Conservation (phyloP, 2,888 invertebrate species). For the Lissonota sp. region DNA sequence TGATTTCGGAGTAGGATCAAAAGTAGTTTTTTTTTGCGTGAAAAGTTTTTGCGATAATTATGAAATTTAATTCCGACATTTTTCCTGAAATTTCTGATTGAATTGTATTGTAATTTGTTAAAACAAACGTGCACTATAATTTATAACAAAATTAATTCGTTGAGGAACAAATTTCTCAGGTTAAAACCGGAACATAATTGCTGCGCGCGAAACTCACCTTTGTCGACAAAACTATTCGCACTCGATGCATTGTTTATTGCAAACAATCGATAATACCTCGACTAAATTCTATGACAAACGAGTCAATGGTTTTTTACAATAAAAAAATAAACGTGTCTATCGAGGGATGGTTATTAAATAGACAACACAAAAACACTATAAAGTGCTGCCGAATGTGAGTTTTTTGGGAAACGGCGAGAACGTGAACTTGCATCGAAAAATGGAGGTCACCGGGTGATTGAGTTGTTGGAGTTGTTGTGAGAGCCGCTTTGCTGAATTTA, state of each 20-base stretch:
- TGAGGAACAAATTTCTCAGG: conserved; percentile 14
- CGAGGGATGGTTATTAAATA: not conserved
- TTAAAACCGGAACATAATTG: conserved; percentile 4
- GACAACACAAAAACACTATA: conserved; percentile 22
- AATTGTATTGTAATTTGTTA: not conserved
- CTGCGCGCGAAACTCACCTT: conserved; percentile 46
- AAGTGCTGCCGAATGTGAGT: conserved; percentile 58
- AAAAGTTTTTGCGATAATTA: not conserved
- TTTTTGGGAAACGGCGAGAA: conserved; percentile 70
- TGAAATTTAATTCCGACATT: not conserved
- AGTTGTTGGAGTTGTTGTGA: conserved; percentile 42
- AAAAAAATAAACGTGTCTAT: not conserved
- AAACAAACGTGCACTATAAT: not conserved
- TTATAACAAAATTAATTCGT: not conserved
- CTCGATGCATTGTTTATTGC: conserved; percentile 45
- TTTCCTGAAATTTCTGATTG: not conserved
- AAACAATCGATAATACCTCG: not conserved
- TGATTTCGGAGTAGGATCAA: not conserved
- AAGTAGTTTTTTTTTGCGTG: too few species aligned
- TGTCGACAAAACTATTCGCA: conserved; percentile 36
- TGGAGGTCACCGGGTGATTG: conserved; percentile 74
- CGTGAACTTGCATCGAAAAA: conserved; percentile 74
- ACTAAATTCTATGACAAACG: not conserved
- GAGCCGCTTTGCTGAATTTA: conserved; percentile 52
- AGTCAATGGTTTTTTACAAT: not conserved